phyloP scores from a whole-genome alignment of 2,797 vertebrate species.

The Brachyrhaphis roseni region DNA sequence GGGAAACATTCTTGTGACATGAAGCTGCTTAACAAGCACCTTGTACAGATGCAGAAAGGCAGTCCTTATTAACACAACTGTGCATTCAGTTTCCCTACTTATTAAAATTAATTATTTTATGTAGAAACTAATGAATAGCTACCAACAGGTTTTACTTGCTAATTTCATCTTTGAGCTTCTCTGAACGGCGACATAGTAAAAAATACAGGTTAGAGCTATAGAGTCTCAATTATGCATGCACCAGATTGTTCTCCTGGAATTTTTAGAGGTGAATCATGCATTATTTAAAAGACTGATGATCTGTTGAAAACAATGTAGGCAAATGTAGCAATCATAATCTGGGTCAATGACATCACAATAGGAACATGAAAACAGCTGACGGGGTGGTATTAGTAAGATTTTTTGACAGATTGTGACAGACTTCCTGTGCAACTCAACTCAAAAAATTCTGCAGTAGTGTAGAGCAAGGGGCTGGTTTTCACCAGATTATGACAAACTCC shows the following conservation, averaged over 20 bases:
- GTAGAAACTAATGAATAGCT: neutral
- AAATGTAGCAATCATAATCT: neutral
- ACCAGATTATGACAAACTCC: neutral
- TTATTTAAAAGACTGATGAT: slow-evolving; percentile 23
- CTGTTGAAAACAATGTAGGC: slow-evolving; percentile 9
- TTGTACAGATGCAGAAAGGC: neutral
- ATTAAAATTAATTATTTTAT: neutral
- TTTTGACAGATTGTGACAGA: too few relatives aligned
- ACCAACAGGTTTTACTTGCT: neutral
- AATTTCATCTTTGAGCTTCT: neutral
- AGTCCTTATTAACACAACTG: neutral
- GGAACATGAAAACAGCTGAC: neutral
- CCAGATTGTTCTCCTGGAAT: neutral
- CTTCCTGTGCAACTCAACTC: too few relatives aligned
- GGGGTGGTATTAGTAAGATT: neutral
- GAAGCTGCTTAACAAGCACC: neutral
- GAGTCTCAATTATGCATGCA: neutral
- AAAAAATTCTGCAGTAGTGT: too few relatives aligned
- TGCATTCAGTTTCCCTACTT: neutral
- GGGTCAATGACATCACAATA: neutral
- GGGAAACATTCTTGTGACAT: neutral
- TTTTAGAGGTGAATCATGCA: slow-evolving; percentile 28
- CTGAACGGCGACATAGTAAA: slow-evolving; percentile 8
- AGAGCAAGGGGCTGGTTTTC: too few relatives aligned
- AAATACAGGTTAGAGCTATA: neutral